These are phyloP conservation scores for Spinus pinus DNA, from an alignment of 2,797 vertebrate genomes.

Conservation along the genomic window DNA sequence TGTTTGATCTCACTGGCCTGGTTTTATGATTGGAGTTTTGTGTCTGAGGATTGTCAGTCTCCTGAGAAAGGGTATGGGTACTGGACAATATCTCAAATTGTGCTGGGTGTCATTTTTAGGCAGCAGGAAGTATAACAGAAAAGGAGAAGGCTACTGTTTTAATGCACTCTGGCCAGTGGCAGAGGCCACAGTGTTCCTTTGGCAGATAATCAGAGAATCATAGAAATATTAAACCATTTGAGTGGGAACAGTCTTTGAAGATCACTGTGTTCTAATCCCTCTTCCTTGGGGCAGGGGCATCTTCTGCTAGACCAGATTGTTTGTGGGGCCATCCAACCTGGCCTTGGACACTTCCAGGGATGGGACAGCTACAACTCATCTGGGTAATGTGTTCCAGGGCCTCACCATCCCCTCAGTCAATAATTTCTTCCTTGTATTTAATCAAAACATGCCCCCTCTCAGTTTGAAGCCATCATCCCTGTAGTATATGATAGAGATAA, in stretches of 20 bases:
- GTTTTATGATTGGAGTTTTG: neutral
- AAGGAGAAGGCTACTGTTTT: neutral
- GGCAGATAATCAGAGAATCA: neutral
- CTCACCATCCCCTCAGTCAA: neutral
- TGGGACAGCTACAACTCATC: neutral
- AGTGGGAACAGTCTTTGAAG: neutral
- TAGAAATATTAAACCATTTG: neutral
- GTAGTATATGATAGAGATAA: too few relatives aligned
- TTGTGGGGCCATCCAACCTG: accelerated
- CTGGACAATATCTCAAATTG: neutral
- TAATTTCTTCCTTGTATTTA: neutral
- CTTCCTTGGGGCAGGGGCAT: neutral
- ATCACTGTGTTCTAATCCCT: neutral
- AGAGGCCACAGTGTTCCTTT: neutral
- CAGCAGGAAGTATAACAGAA: neutral
- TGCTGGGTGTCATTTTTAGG: neutral
- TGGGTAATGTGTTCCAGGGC: accelerated
- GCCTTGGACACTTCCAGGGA: neutral
- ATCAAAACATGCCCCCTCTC: neutral
- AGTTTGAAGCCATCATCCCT: neutral
- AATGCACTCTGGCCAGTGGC: neutral
- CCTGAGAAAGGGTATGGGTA: neutral
- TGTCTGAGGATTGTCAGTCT: neutral
- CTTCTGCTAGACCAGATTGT: neutral
- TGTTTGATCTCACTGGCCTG: neutral